Evolutionary conservation across 1,140 invertebrate genomes (phyloP).

Genomic region (Ceratina australensis): DNA sequence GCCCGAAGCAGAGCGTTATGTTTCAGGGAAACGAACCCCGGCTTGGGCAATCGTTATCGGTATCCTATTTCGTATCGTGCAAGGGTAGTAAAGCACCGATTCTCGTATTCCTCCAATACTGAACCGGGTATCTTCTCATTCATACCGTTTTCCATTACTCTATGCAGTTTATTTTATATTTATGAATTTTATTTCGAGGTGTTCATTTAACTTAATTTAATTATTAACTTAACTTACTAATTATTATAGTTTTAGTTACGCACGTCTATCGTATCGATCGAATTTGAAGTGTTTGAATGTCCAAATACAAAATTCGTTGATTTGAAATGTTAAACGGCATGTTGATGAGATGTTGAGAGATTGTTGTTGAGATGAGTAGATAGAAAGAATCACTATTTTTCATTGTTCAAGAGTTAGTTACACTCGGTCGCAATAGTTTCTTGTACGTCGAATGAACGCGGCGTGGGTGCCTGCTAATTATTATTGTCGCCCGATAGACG

Average conservation of each 20-base stretch:
- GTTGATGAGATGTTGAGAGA: no score
- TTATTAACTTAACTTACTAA: no score
- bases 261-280: neutral
- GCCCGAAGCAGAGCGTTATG: no score
- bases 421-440: neutral
- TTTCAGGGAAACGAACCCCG: neutral
- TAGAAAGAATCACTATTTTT: neutral
- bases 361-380: no score
- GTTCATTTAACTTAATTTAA: no score
- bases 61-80: neutral
- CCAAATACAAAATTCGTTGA: neutral
- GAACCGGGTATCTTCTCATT: no score
- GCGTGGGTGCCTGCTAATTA: conserved; percentile 21
- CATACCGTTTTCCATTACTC: no score
- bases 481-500: neutral
- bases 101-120: no score
- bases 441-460: neutral
- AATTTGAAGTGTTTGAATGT: neutral
- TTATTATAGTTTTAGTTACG: neutral
- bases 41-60: neutral
- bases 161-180: no score
- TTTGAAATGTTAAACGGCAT: neutral
- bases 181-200: no score
- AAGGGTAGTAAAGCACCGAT: neutral
- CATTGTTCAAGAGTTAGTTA: conserved; percentile 5